phyloP scores from a whole-genome alignment of 2,888 invertebrate species.

The Cephonodes hylas region DNA sequence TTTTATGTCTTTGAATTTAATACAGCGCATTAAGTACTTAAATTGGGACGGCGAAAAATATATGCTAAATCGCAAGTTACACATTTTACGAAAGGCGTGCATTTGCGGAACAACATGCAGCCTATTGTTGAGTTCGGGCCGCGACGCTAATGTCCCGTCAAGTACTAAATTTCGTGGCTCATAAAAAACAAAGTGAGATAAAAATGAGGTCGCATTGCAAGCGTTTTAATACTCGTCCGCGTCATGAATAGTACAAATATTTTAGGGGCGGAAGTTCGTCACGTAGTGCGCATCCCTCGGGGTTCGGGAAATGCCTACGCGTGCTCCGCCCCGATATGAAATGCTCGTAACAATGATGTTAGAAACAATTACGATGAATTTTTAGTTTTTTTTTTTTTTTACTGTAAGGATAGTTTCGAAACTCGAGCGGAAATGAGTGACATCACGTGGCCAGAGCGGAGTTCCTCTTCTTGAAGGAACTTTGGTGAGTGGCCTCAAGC shows the following conservation, averaged over 20 bases:
- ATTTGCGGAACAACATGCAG: not conserved
- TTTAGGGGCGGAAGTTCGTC: constrained; percentile 65
- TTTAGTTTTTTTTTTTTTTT: not conserved
- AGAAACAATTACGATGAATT: not conserved
- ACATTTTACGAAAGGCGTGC: no score
- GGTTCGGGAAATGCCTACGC: constrained; percentile 67
- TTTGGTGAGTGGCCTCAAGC: no score
- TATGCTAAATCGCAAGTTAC: no score
- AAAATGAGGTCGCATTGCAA: constrained; percentile 44
- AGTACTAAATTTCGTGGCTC: constrained; percentile 8
- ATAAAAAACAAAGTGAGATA: constrained; percentile 35
- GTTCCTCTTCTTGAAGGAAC: no score
- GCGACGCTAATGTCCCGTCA: not conserved
- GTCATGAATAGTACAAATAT: constrained; percentile 76
- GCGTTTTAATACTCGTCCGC: constrained; percentile 62
- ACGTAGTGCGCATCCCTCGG: constrained; percentile 56
- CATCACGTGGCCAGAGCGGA: no score
- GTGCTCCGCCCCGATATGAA: constrained; percentile 67
- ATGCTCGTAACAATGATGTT: constrained; percentile 43
- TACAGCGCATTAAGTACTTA: no score
- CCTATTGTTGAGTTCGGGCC: not conserved
- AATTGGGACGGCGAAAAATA: no score
- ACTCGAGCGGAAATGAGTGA: no score
- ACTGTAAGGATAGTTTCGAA: no score
- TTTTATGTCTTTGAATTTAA: no score